Percentiles rank a stretch among this genome's conserved stretches.
These are phyloP conservation scores for Sialia sialis DNA, from an alignment of 2,113 vertebrate genomes.

Conservation along the genomic window DNA sequence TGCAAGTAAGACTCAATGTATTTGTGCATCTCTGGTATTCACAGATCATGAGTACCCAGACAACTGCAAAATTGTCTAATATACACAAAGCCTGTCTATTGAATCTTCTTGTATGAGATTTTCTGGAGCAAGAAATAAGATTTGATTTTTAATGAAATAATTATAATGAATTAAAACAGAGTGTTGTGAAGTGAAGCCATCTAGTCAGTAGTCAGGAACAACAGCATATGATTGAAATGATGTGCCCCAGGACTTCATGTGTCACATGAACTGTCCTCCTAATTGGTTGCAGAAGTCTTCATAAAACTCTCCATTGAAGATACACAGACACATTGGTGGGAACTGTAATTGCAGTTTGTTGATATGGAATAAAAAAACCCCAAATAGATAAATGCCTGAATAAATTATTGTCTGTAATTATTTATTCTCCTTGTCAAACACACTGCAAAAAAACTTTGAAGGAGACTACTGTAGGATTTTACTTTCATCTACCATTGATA, in stretches of 20 bases:
- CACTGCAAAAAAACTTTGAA: not conserved
- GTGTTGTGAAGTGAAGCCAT: not conserved
- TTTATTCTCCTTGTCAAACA: not conserved
- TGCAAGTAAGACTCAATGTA: not conserved
- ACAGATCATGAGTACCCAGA: not conserved
- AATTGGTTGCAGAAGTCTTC: not conserved
- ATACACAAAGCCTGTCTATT: not conserved
- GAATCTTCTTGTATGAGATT: not conserved
- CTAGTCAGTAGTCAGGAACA: not conserved
- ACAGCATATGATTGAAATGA: not conserved
- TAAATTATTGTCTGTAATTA: not conserved
- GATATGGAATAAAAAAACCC: not conserved
- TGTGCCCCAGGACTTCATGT: not conserved
- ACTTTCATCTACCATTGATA: not conserved
- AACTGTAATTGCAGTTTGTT: not conserved
- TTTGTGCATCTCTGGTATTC: not conserved
- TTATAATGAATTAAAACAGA: not conserved
- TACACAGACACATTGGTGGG: not conserved
- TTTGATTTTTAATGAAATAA: not conserved
- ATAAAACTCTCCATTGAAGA: not conserved
- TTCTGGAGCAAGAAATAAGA: not conserved
- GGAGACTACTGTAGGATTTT: not conserved
- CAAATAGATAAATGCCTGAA: not conserved
- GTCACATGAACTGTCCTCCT: not conserved
- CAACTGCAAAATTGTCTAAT: slow-evolving; percentile 2